These are phyloP conservation scores for Apocheima hispidaria DNA, from an alignment of 2,888 invertebrate species.

Conservation along the genomic window DNA sequence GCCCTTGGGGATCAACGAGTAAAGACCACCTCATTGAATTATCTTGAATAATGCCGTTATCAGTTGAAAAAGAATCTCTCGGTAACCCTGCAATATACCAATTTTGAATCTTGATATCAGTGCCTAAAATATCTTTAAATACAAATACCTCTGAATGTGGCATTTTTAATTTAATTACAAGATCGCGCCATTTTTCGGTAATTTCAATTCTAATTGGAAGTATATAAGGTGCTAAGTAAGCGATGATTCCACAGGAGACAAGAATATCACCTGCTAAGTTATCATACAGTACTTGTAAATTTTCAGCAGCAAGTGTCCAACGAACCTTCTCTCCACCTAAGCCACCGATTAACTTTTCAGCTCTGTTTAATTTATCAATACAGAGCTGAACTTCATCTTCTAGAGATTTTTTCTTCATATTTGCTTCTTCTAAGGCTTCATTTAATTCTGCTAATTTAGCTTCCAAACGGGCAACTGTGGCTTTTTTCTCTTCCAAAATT, in stretches of 20 bases:
- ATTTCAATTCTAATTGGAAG: slow-evolving; percentile 87
- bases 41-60: slow-evolving; percentile 94
- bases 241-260: slow-evolving; percentile 94
- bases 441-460: slow-evolving; percentile 90
- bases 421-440: slow-evolving; percentile 88
- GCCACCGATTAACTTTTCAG: slow-evolving; percentile 95
- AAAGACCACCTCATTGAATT: slow-evolving; percentile 92
- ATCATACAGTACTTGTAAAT: slow-evolving; percentile 91
- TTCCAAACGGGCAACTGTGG: slow-evolving; percentile 91
- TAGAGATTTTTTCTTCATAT: slow-evolving; percentile 88
- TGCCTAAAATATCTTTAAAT: slow-evolving; percentile 91
- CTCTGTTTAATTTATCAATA: slow-evolving; percentile 93
- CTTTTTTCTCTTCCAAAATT: slow-evolving; percentile 93
- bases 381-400: slow-evolving; percentile 92
- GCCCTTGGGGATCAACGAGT: slow-evolving; percentile 94
- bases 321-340: slow-evolving; percentile 95
- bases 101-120: slow-evolving; percentile 94
- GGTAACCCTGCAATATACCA: slow-evolving; percentile 95
- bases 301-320: slow-evolving; percentile 92
- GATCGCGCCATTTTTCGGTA: slow-evolving; percentile 90
- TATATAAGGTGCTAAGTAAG: slow-evolving; percentile 95
- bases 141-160: slow-evolving; percentile 92
- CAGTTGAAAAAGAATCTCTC: slow-evolving; percentile 92
- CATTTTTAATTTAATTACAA: slow-evolving; percentile 89
- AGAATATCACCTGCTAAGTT: slow-evolving; percentile 96